Evolutionary conservation across 1,140 invertebrate species (phyloP).

Genomic region (Cydia splendana): DNA sequence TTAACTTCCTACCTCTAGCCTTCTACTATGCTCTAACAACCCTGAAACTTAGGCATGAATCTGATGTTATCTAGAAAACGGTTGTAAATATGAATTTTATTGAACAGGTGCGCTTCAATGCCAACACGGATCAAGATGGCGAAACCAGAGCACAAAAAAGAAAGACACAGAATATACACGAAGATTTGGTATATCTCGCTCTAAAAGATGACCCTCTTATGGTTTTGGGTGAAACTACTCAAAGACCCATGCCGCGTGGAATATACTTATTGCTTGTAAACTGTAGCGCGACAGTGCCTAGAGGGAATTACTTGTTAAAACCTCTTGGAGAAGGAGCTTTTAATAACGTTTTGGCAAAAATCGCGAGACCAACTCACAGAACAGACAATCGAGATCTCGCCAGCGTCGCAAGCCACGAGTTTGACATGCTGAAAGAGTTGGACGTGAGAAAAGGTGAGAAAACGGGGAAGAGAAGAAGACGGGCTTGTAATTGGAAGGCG

Average conservation of each 20-base stretch:
- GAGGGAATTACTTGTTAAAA: slow-evolving; percentile 45
- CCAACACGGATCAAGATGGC: background rate
- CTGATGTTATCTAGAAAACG: background rate
- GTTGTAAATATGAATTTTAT: background rate
- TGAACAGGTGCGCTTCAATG: slow-evolving; percentile 7
- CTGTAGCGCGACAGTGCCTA: slow-evolving; percentile 37
- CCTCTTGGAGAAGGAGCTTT: slow-evolving; percentile 34
- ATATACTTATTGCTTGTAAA: slow-evolving; percentile 53
- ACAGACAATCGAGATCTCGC: slow-evolving; percentile 49
- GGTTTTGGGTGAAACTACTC: background rate
- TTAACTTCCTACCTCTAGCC: too few species aligned
- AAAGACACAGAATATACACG: background rate
- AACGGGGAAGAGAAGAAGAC: background rate
- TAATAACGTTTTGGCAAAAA: slow-evolving; percentile 31
- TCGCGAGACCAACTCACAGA: slow-evolving; percentile 38
- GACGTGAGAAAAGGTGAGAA: slow-evolving; percentile 41
- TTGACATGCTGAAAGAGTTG: slow-evolving; percentile 44
- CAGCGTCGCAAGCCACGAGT: slow-evolving; percentile 35
- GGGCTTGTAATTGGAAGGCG: slow-evolving; percentile 48
- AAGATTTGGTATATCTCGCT: background rate
- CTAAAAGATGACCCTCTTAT: background rate
- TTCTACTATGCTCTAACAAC: too few species aligned
- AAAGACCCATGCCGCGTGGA: slow-evolving; percentile 39
- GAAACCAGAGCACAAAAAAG: background rate
- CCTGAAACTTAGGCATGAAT: too few species aligned